Percentiles rank a stretch among this genome's conserved stretches.
These are phyloP conservation scores for Ylistrum balloti DNA, from an alignment of 1,140 invertebrate species.

Conservation along the genomic window DNA sequence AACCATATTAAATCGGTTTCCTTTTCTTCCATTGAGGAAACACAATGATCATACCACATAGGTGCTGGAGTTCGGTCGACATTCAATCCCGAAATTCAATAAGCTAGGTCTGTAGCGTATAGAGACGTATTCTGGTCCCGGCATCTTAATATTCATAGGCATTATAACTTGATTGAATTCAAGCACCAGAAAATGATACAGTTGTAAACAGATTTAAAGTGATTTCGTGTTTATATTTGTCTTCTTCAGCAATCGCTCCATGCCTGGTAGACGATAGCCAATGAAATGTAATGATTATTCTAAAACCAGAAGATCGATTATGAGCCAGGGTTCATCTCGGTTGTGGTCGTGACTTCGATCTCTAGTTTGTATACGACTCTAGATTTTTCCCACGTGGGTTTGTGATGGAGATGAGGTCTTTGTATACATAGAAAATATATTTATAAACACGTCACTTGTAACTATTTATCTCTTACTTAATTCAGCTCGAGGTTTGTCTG, in stretches of 20 bases:
- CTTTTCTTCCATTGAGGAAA: neutral
- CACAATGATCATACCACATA: neutral
- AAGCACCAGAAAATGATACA: slow-evolving; percentile 19
- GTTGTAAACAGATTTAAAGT: neutral
- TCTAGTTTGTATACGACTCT: neutral
- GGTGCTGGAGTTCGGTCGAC: neutral
- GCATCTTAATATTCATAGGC: neutral
- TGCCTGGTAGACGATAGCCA: neutral
- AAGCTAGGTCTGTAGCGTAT: neutral
- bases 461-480: neutral
- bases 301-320: neutral
- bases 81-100: slow-evolving; percentile 21
- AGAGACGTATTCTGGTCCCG: neutral
- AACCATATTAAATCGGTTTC: neutral
- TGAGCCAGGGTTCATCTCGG: too few species aligned
- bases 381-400: neutral
- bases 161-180: neutral
- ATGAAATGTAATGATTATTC: slow-evolving; percentile 4
- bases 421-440: neutral
- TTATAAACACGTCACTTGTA: slow-evolving; percentile 4
- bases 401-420: neutral
- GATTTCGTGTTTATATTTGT: slow-evolving; percentile 14
- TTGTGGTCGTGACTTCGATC: neutral
- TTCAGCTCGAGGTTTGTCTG: neutral
- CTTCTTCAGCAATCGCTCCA: neutral